These are phyloP conservation scores for Meriones psammophilus DNA, from an alignment of 2,797 vertebrate species.

Conservation along the genomic window DNA sequence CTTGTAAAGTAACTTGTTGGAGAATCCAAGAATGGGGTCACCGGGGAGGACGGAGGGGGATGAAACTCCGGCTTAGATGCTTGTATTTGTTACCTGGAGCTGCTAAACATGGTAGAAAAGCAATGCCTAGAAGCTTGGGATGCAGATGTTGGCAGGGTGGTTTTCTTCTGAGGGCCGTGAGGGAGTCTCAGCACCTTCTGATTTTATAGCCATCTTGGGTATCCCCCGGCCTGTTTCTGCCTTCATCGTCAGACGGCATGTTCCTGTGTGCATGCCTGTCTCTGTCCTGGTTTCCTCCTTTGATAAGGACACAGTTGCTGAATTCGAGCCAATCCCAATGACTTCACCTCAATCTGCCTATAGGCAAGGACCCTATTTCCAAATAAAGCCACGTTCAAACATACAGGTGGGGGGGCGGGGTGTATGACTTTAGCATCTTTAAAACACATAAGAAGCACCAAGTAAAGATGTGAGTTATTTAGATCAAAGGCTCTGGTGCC, in stretches of 20 bases:
- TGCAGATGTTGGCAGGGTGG: too few relatives aligned
- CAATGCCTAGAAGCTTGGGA: not conserved
- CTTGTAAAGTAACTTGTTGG: not conserved
- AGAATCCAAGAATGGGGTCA: not conserved
- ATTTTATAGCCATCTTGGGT: not conserved
- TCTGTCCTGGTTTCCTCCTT: not conserved
- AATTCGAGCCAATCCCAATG: not conserved
- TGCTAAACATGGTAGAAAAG: not conserved
- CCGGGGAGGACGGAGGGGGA: not conserved
- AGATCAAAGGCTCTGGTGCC: not conserved
- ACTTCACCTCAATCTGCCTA: not conserved
- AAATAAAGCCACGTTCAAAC: not conserved
- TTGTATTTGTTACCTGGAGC: not conserved
- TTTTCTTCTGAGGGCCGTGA: not conserved
- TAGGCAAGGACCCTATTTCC: not conserved
- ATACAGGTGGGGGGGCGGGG: too few relatives aligned
- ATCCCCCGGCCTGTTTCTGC: not conserved
- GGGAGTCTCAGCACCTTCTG: not conserved
- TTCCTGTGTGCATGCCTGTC: too few relatives aligned
- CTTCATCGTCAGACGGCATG: not conserved
- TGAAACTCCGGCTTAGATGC: not conserved
- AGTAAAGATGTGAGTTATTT: not conserved
- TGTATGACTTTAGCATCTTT: not conserved
- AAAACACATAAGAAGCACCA: not conserved
- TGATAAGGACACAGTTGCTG: not conserved